Conservation (phyloP, 2,113 vertebrate genomes). For the Aptenodytes patagonicus region DNA sequence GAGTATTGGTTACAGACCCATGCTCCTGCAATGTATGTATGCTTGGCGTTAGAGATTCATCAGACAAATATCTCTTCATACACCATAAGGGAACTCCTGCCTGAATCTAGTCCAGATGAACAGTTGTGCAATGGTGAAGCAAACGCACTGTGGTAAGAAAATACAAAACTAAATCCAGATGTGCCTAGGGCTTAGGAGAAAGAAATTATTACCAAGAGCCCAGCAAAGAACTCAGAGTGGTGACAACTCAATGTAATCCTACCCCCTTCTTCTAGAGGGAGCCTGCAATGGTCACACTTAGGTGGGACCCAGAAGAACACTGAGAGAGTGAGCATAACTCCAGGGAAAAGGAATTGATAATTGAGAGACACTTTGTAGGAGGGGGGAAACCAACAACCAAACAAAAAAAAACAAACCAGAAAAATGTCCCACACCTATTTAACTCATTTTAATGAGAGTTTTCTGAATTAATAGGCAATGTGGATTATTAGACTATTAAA, state of each 20-base stretch:
- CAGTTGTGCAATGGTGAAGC: background rate
- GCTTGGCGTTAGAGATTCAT: background rate
- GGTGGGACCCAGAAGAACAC: background rate
- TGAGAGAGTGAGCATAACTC: background rate
- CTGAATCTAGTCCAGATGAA: background rate
- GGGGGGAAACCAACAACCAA: background rate
- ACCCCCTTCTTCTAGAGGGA: background rate
- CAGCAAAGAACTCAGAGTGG: background rate
- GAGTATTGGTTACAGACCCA: background rate
- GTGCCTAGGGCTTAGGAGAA: background rate
- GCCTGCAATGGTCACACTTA: background rate
- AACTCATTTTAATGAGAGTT: background rate
- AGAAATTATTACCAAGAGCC: background rate
- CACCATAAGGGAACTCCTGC: background rate
- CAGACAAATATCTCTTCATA: fast-evolving
- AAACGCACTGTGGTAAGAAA: background rate
- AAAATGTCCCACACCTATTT: background rate
- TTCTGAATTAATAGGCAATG: background rate
- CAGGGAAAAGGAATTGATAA: background rate
- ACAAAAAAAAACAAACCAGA: background rate
- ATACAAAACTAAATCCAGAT: background rate
- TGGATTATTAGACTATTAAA: background rate
- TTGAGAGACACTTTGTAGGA: background rate
- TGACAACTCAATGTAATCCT: background rate
- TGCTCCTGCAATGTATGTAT: background rate